Percentiles rank a stretch among this genome's conserved stretches.
Conservation (phyloP, 1,140 invertebrate species). For the Kradibia gibbosae region DNA sequence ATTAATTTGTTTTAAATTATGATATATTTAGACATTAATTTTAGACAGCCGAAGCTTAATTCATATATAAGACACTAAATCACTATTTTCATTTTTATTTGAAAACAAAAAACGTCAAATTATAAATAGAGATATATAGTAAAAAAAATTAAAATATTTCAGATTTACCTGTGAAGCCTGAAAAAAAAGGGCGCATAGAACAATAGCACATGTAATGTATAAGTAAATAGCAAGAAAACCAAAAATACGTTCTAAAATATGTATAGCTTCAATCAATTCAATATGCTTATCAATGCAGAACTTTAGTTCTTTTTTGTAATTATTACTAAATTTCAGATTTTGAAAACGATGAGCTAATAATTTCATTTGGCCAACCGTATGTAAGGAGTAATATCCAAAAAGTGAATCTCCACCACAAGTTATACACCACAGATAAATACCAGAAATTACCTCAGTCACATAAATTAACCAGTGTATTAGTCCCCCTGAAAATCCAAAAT, state of each 20-base stretch:
- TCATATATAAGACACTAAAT: too few relatives aligned
- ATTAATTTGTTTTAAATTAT: too few relatives aligned
- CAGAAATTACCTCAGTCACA: conserved; percentile 43
- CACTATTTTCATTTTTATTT: too few relatives aligned
- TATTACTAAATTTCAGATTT: conserved; percentile 38
- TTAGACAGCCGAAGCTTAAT: too few relatives aligned
- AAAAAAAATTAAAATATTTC: background rate
- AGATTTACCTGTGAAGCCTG: conserved; percentile 54
- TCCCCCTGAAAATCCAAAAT: conserved; percentile 25
- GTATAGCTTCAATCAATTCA: conserved; percentile 45
- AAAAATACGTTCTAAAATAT: conserved; percentile 53
- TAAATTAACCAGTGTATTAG: conserved; percentile 50
- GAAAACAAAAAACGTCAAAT: too few relatives aligned
- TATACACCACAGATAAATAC: conserved; percentile 42
- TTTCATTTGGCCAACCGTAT: conserved; percentile 53
- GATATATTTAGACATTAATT: too few relatives aligned
- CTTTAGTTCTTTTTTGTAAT: conserved; percentile 37
- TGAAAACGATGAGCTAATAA: conserved; percentile 47
- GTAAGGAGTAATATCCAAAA: conserved; percentile 56
- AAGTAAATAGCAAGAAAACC: conserved; percentile 54
- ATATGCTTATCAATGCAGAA: conserved; percentile 46
- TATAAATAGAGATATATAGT: too few relatives aligned
- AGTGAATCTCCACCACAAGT: conserved; percentile 55
- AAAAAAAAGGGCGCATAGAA: conserved; percentile 57
- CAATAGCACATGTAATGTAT: conserved; percentile 53